Base-by-base conservation (phyloP, 1,140 invertebrate species). In the Trichonephila clavata region DNA sequence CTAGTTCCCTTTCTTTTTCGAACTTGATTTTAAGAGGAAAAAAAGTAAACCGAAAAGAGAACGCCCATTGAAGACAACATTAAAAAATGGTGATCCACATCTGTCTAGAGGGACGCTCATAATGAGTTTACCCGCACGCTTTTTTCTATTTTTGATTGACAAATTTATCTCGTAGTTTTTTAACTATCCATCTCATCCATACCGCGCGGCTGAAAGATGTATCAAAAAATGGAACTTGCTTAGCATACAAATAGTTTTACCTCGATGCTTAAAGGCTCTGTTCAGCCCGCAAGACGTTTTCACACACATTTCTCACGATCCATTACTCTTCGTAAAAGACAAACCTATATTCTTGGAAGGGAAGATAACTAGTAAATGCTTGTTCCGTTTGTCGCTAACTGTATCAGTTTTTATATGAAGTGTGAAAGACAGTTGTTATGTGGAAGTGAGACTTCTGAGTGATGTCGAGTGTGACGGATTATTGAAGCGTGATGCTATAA, bases 231-330 rank as follows among this genome's bases (percentile, higher is more conserved):
- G 50, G 50, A 50, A 7, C 50, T 50, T 50, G 50, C 50, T 13
- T 50, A 10, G 50, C 50, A 10, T 50, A 50, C 5, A 50, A 50
- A 50, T 13, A 50, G 10, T 50, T 10, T 50, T 13, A 50, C 50
- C 10, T 13, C 7, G 50, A 10, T 50, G 65, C 65, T n/a, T 24
- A 21, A 21, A 68, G 65, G 65, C 10, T 68, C n/a, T 68, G n/a
- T 68, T 68, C 24, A 14, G n/a, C 2, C 65, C n/a, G 10, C n/a
- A 24, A 24, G 24, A 68, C 65, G 24, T 24, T 68, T 68, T 68
- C n/a, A n/a, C n/a, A n/a, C n/a, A n/a, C n/a, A 68, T 50, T 24
- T 68, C 65, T n/a, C 65, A 68, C n/a, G 65, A 68, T 68, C 65
- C 24, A 68, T 27, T 68, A 68, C 65, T 68, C 24, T 24, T n/a